These are phyloP conservation scores for Macaria notata DNA, from an alignment of 2,888 invertebrate genomes.

Conservation along the genomic window DNA sequence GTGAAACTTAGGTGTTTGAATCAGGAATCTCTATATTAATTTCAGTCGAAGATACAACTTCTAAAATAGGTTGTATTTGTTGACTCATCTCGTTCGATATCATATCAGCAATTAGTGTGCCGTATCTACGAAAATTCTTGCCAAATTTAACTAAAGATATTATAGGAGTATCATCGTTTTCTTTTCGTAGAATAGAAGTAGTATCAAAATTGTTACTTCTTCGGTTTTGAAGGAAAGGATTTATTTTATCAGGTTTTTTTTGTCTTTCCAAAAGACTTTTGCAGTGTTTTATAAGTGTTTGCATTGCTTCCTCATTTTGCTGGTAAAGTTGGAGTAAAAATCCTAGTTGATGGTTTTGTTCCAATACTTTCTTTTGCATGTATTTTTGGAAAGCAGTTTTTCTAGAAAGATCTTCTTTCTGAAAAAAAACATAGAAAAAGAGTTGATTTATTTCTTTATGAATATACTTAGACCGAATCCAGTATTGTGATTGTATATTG, in stretches of 20 bases:
- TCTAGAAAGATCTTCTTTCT: constrained; percentile 47
- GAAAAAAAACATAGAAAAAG: constrained; percentile 11
- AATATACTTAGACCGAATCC: too few species aligned
- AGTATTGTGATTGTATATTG: too few species aligned
- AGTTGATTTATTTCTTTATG: too few species aligned
- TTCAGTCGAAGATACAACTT: constrained; percentile 5
- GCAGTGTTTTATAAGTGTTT: constrained; percentile 49
- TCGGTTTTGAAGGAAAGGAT: constrained; percentile 40
- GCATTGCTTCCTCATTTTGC: constrained; percentile 45
- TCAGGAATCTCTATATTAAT: constrained; percentile 5
- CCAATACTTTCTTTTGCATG: constrained; percentile 54
- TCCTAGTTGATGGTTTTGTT: constrained; percentile 60
- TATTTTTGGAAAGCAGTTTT: constrained; percentile 39
- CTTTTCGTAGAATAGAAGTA: neutral
- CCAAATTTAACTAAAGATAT: constrained; percentile 49
- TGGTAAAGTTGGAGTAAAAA: constrained; percentile 46
- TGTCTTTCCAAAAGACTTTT: constrained; percentile 43
- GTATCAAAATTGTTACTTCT: constrained; percentile 30
- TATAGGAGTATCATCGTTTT: constrained; percentile 28
- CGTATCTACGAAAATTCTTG: constrained; percentile 54
- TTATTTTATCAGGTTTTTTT: constrained; percentile 52
- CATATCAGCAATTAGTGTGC: constrained; percentile 51
- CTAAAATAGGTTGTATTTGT: constrained; percentile 24
- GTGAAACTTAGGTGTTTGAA: neutral
- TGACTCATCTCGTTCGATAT: constrained; percentile 42